phyloP scores from a whole-genome alignment of 2,113 vertebrate species.

The Spilogale gracilis region DNA sequence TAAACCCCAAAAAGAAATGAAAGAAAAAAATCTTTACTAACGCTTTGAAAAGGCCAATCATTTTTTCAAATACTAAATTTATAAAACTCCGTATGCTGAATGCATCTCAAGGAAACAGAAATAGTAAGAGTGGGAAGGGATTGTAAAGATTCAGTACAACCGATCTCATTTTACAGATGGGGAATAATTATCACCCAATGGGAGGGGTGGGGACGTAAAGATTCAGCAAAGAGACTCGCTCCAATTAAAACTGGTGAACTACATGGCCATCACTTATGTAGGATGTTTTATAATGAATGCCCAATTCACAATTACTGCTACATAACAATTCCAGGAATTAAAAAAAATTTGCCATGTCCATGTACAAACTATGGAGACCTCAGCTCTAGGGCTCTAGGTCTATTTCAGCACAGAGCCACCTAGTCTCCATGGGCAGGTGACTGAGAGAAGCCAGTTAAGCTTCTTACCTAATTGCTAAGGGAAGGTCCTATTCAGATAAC shows the following conservation, averaged over 20 bases:
- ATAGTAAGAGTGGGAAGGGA: not conserved
- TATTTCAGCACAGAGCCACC: not conserved
- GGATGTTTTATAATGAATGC: not conserved
- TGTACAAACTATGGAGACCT: not conserved
- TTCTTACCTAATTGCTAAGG: not conserved
- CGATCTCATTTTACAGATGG: not conserved
- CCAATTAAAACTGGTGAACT: not conserved
- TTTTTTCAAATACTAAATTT: slow-evolving; percentile 14
- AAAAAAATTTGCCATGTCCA: not conserved
- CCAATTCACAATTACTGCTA: not conserved
- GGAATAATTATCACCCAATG: not conserved
- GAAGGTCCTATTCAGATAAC: not conserved
- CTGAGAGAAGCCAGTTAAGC: not conserved
- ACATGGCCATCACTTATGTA: not conserved
- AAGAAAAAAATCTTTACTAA: not conserved
- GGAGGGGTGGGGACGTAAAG: not conserved
- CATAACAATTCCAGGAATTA: not conserved
- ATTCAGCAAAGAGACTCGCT: not conserved
- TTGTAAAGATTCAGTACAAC: not conserved
- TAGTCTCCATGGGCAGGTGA: not conserved
- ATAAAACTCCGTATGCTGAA: not conserved
- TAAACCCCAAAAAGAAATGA: not conserved
- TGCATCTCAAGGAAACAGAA: not conserved
- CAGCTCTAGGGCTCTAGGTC: not conserved
- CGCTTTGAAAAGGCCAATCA: not conserved